Evolutionary conservation across 2,797 vertebrate genomes (phyloP), one percentile per base, ranked within the genome.

Genomic region (Crax fasciolata): DNA sequence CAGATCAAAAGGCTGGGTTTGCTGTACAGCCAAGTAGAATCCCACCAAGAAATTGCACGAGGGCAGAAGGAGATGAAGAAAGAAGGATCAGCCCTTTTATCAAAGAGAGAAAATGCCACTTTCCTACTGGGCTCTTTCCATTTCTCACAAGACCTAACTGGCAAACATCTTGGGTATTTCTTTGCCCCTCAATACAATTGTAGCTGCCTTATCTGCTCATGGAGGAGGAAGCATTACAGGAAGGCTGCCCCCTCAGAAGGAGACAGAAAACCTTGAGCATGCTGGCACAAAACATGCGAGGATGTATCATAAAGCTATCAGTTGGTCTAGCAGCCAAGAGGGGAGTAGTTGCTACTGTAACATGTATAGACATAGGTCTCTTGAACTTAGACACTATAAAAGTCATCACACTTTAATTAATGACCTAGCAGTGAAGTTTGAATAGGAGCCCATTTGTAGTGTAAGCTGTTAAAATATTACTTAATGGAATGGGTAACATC

Each of bases 391-490:
- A 41, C 30, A 13, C 23, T 52, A 14, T 43, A 70, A 38, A 84
- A 86, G 12, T 58, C 17, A 76, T 88, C 46, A 66, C 25, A 49
- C 11, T 72, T 78, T 78, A 91, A 88, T 84, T 79, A 89, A 77
- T 49, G 70, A 51, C 39, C 19, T 79, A 78, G 28, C 13, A 76
- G 48, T 48, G 6, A 20, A 63, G 59, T 81, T 84, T 91, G 76
- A 84, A 72, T 38, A 89, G 54, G 28, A 91, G 54, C 2, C n/a
- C 44, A n/a, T 89, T 93, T 86, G n/a, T 81, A 82, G n/a, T 30
- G 52, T 71, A 91, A 88, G 91, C 71, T 86, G 59, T 59, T 44
- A 19, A 89, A 85, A 75, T 81, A 66, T 52, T 89, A 73, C 38
- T 88, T 81, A 90, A 61, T 39, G 8, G 48, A 87, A 90, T 7